phyloP scores from a whole-genome alignment of 2,888 invertebrate species.

The Lycocerus yunnanus region DNA sequence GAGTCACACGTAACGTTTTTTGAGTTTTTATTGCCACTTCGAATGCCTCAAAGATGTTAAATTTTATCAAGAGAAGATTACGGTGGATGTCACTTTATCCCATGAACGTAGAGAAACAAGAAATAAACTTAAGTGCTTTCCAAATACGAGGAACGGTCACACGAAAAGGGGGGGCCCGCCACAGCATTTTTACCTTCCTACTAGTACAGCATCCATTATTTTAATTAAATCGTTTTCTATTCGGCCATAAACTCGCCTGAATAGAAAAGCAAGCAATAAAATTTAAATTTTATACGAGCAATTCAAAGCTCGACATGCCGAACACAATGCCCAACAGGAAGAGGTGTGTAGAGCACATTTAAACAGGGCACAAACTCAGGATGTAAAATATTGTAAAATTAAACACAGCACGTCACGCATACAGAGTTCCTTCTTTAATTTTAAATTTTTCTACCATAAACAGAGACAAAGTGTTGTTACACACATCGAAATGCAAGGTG shows the following conservation, averaged over 20 bases:
- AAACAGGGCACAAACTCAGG: slow-evolving; percentile 26
- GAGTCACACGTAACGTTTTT: neutral
- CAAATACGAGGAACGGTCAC: too few species aligned
- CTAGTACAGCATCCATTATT: neutral
- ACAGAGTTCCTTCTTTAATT: slow-evolving; percentile 1
- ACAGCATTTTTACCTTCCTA: neutral
- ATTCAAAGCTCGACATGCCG: slow-evolving; percentile 10
- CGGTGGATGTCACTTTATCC: neutral
- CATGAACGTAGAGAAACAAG: neutral
- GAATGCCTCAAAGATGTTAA: neutral
- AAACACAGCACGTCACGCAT: slow-evolving; percentile 4
- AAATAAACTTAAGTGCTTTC: neutral
- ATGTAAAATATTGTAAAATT: slow-evolving; percentile 19
- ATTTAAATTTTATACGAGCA: slow-evolving; percentile 8
- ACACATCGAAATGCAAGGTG: slow-evolving; percentile 2
- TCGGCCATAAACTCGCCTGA: neutral
- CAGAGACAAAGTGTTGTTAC: neutral
- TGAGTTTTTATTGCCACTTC: neutral
- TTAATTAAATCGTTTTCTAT: neutral
- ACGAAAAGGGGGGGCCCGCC: neutral
- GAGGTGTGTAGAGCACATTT: slow-evolving; percentile 23
- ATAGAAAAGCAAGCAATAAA: neutral
- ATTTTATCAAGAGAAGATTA: neutral
- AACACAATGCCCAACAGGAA: slow-evolving; percentile 22
- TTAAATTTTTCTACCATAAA: neutral